Evolutionary conservation across 2,113 vertebrate genomes (phyloP), one percentile per base, ranked within the genome.

Genomic region (Lampris incognitus): DNA sequence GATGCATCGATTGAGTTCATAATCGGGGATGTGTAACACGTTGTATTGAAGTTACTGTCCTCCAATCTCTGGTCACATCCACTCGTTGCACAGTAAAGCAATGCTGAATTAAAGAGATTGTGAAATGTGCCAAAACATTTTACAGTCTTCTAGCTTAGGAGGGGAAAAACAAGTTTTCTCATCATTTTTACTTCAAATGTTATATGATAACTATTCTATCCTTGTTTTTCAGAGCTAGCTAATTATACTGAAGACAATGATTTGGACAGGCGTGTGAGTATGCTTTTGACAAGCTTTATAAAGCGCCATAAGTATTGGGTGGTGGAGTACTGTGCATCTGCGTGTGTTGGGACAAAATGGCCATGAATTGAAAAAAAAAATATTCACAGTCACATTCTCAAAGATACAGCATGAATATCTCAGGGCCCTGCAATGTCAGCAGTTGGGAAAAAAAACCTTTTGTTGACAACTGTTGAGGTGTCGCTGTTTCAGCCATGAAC

Each of bases 231-330:
- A 24, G 24, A 24, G 24, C 24, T 24, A 24, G 24, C 24, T 24
- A 24, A 24, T 24, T 0, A 24, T 24, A 24, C 24, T 24, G 24
- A 24, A 24, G 24, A 24, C 24, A 24, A 24, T 24, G 24, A 24
- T 24, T 24, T 24, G 24, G 24, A 24, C 40, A 6, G 4, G 24
- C 24, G 42, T 3, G 1, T 11, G 24, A 3, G 40, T 37, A 58
- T 79, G 54, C n/a, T 71, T 79, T 73, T 2, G 4, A 62, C 72
- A 86, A 60, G 78, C 79, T 82, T 82, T 46, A 66, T 69, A 55
- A 72, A 76, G 37, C 73, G 46, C 64, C 24, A 56, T 65, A 9
- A 57, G 24, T 49, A n/a, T 69, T 9, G 42, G 40, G 38, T n/a
- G 56, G 13, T 56, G 44, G 58, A 57, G 50, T 3, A 73, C 54